Conservation (phyloP, 2,888 invertebrate genomes). For the Rugalucina vietnamica region DNA sequence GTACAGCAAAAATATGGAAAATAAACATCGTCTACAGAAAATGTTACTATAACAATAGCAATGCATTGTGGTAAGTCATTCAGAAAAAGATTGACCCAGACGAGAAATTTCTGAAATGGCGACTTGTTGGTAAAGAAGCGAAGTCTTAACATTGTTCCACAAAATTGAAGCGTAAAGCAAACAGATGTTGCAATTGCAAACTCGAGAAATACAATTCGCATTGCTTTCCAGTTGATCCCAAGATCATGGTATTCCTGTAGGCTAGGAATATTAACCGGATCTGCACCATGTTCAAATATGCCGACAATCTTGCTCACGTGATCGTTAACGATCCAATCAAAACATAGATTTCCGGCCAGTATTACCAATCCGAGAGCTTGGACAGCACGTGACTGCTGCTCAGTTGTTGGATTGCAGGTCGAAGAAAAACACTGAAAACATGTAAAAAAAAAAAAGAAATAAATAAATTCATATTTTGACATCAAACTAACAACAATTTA, state of each 20-base stretch:
- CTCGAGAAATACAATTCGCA: not conserved
- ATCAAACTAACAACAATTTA: no score
- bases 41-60: not conserved
- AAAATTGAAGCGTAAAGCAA: not conserved
- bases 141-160: not conserved
- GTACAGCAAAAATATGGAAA: not conserved
- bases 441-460: no score
- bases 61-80: not conserved
- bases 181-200: not conserved
- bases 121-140: not conserved
- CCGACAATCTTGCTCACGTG: no score
- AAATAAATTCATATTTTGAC: no score
- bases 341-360: no score
- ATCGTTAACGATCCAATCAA: no score
- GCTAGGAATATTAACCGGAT: no score
- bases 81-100: not conserved
- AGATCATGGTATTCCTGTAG: not conserved
- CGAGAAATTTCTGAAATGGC: not conserved
- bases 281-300: no score
- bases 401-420: no score
- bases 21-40: not conserved
- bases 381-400: no score
- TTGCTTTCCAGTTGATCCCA: not conserved
- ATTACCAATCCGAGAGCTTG: no score
- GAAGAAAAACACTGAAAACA: no score